Base-by-base conservation (phyloP, 1,140 invertebrate genomes). In the Drosophila orosa region DNA sequence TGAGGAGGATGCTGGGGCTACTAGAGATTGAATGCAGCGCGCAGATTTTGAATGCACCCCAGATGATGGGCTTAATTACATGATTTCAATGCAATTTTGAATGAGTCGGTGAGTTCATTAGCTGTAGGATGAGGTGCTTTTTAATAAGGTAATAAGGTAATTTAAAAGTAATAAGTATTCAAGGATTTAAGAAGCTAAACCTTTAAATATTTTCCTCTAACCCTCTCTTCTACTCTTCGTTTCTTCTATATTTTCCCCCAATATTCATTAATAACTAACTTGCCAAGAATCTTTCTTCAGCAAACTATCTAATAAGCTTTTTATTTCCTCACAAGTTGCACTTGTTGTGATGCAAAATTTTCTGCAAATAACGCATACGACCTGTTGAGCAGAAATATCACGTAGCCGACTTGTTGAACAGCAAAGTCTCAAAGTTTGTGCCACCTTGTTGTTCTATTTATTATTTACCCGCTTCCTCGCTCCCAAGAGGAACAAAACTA, bases 71-170 rank as follows among this genome's bases (percentile, higher is more conserved):
- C 33, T 73, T 73, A 72, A 73, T 73, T 73, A 73, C 67, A 33
- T 71, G 67, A 60, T 52, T 42, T 73, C 72, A 59, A 71, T 73
- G 67, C 17, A 52, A 44, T 58, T 72, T 72, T 73, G 45, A 72
- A 72, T 29, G 67, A 58, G 66, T 12, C 19, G 27, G 50, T 13
- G 27, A 60, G 67, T 73, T 71, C 67, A 73, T 71, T 73, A 72
- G 44, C 10, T 33, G 24, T 3, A 0, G 17, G 6, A 17, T 7
- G 12, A 19, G 6, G n/a, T 12, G 13, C 54, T 4, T 7, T 59
- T n/a, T n/a, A n/a, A n/a, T n/a, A n/a, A n/a, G n/a, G n/a, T n/a
- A n/a, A n/a, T n/a, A n/a, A n/a, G n/a, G n/a, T n/a, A n/a, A n/a
- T 19, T 7, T 2, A 19, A 8, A 13, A 8, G 3, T 33, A 22